Conservation (phyloP, 2,797 vertebrate species). For the Gymnoscopelus microlampas region DNA sequence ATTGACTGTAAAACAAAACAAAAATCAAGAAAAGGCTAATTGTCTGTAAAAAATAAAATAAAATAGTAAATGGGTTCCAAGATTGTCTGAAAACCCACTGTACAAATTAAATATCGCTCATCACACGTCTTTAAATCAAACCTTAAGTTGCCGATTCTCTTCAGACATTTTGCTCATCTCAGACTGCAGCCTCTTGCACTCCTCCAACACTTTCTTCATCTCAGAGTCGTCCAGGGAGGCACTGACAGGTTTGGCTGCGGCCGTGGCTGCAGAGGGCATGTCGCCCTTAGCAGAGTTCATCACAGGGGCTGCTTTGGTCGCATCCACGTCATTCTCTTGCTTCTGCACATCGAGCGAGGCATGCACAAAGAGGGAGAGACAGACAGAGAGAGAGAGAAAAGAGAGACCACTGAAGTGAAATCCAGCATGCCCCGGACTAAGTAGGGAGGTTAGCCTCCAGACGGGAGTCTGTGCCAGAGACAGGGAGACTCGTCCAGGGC, state of each 20-base stretch:
- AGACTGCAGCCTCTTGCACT: slow-evolving; percentile 92
- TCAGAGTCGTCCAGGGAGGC: slow-evolving; percentile 87
- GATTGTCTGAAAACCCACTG: too few species aligned
- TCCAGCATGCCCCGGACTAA: slow-evolving; percentile 34
- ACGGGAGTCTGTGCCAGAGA: slow-evolving; percentile 45
- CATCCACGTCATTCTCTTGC: slow-evolving; percentile 84
- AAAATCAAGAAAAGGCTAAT: too few species aligned
- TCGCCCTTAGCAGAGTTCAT: slow-evolving; percentile 88
- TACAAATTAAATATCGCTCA: too few species aligned
- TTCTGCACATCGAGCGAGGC: not conserved
- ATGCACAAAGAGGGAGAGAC: not conserved
- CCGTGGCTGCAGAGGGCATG: slow-evolving; percentile 67
- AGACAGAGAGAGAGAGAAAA: slow-evolving; percentile 12
- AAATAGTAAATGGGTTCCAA: too few species aligned
- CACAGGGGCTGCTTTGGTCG: slow-evolving; percentile 80
- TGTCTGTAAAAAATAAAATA: too few species aligned
- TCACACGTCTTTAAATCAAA: slow-evolving; percentile 46
- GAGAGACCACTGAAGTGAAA: slow-evolving; percentile 45
- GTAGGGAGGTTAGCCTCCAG: slow-evolving; percentile 48
- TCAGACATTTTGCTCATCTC: slow-evolving; percentile 91
- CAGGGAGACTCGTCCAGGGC: slow-evolving; percentile 51
- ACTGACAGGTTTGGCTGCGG: slow-evolving; percentile 77
- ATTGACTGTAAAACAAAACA: too few species aligned
- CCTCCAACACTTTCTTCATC: slow-evolving; percentile 91
- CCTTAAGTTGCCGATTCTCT: slow-evolving; percentile 95